phyloP scores from a whole-genome alignment of 2,888 invertebrate species.

The Eilema caniola region DNA sequence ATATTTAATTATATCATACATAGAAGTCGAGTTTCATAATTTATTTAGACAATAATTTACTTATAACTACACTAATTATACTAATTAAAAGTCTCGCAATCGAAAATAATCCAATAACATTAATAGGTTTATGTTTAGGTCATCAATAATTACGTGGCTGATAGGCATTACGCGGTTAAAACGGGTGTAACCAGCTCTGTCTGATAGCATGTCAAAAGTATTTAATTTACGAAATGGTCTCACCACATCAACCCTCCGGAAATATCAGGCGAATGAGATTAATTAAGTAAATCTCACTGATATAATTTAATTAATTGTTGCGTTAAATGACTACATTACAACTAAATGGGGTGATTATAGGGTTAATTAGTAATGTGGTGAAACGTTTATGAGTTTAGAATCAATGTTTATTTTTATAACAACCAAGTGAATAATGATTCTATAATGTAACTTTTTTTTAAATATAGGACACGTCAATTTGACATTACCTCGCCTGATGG shows the following conservation, averaged over 20 bases:
- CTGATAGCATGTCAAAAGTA: not conserved
- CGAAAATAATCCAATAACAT: not conserved
- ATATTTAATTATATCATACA: no score
- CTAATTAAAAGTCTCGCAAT: not conserved
- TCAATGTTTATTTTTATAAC: no score
- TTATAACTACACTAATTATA: not conserved
- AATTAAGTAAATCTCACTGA: constrained; percentile 9
- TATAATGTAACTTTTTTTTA: no score
- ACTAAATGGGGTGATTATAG: not conserved
- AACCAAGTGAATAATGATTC: no score
- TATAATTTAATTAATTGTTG: constrained; percentile 29
- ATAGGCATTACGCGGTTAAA: not conserved
- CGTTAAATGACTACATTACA: constrained; percentile 7
- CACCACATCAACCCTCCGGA: not conserved
- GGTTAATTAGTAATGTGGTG: not conserved
- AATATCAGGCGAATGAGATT: constrained; percentile 11
- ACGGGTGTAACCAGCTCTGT: not conserved
- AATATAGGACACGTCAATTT: no score
- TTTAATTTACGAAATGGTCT: constrained; percentile 1
- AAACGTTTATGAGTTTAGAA: not conserved
- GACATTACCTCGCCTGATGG: no score
- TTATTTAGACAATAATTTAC: not conserved
- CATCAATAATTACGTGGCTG: not conserved
- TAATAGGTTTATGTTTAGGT: no score
- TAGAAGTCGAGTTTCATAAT: no score